Conservation (phyloP, 53 echinoderm and acorn worm genomes). For the Apostichopus leukothele region DNA sequence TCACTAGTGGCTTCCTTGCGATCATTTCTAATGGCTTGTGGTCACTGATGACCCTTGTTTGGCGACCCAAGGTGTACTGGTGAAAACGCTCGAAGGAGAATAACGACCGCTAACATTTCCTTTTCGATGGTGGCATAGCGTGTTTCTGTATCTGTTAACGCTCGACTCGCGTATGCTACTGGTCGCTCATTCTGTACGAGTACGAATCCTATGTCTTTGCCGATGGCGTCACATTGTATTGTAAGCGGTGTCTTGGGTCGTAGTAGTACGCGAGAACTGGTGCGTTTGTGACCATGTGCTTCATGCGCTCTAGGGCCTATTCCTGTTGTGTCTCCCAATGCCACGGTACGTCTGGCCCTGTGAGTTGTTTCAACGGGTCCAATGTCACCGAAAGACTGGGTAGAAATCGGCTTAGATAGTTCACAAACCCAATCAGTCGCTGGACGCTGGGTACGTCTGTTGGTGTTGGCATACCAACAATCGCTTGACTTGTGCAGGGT, state of each 20-base stretch:
- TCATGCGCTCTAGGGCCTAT: constrained; percentile 16
- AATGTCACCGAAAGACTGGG: constrained; percentile 63
- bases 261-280: constrained; percentile 14
- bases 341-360: constrained; percentile 50
- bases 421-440: constrained; percentile 57
- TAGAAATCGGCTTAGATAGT: constrained; percentile 60
- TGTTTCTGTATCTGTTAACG: no score
- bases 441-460: constrained; percentile 51
- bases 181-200: no score
- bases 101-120: no score
- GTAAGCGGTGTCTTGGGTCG: not conserved
- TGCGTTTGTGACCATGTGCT: constrained; percentile 20
- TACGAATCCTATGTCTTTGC: no score
- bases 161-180: no score
- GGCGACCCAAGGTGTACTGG: constrained; percentile 39
- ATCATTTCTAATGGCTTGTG: constrained; percentile 66
- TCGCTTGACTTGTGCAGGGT: not conserved
- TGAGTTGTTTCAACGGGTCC: constrained; percentile 61
- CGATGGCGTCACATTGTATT: no score
- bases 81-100: constrained; percentile 35
- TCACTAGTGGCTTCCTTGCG: constrained; percentile 54
- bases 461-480: constrained; percentile 54
- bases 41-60: constrained; percentile 53
- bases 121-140: no score
- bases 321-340: constrained; percentile 50